Percentiles rank a stretch among this genome's conserved stretches.
phyloP scores from a whole-genome alignment of 2,797 vertebrate species.

The Knipowitschia caucasica region DNA sequence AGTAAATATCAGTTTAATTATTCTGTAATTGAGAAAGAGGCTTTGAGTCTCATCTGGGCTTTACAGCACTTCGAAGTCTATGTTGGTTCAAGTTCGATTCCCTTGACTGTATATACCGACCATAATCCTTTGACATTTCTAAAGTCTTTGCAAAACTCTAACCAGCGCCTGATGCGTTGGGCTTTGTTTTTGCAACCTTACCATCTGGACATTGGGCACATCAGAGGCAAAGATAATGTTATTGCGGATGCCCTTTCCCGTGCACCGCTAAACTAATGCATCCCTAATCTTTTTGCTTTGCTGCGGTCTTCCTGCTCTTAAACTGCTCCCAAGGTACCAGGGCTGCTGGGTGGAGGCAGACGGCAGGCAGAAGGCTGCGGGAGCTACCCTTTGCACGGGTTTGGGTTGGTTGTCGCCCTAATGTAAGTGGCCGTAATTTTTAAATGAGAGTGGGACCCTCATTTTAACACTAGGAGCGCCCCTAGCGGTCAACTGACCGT shows the following conservation, averaged over 20 bases:
- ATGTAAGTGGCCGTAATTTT: too few relatives aligned
- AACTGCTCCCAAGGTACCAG: neutral
- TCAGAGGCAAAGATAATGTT: neutral
- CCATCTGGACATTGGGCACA: neutral
- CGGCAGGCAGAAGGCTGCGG: too few relatives aligned
- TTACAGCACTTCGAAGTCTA: neutral
- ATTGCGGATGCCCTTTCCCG: neutral
- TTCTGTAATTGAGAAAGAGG: neutral
- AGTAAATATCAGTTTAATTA: neutral
- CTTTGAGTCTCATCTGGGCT: neutral
- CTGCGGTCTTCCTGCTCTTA: neutral
- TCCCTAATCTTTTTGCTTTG: neutral
- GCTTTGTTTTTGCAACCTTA: neutral
- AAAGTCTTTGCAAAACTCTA: neutral
- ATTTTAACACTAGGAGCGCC: too few relatives aligned
- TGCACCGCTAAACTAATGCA: neutral
- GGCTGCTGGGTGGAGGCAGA: neutral
- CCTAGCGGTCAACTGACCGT: too few relatives aligned
- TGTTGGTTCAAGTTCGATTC: neutral
- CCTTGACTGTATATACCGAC: neutral
- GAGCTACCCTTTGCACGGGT: too few relatives aligned
- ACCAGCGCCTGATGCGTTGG: neutral
- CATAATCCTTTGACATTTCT: neutral
- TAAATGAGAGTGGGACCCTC: too few relatives aligned
- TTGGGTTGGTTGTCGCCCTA: too few relatives aligned